Evolutionary conservation across 2,888 invertebrate genomes (phyloP), one percentile per base, ranked within the genome.

Genomic region (Metopia argyrocephala): DNA sequence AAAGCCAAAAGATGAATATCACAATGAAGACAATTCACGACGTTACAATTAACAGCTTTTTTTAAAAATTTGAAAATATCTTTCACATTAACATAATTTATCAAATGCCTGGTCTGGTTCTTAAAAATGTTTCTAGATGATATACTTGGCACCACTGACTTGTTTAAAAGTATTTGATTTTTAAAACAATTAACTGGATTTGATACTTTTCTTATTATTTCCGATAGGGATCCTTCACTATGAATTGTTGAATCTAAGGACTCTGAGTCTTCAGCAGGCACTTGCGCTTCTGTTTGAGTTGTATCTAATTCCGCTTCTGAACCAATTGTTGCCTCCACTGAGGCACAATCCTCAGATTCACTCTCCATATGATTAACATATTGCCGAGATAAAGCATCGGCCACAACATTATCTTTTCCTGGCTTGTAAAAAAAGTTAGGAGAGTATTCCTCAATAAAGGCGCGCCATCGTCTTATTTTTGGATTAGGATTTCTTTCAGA

Each of bases 111-210:
- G 1, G 27, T 27, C 48, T 64, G 64, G 18, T 64, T 64, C 25
- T 48, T 20, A 46, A 62, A 48, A 48, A 62, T 46, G n/a, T 7
- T 46, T 27, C 25, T 48, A 18, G 48, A 50, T 25, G 38, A 25
- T 18, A 62, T 46, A 18, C 6, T 50, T 5, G 64, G 2, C 3
- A 25, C 46, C n/a, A 7, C 25, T 20, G 65, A 21, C 31, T 52
- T 31, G 2, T 23, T 65, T 46, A 83, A 4, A 48, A 82, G 5
- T 31, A 78, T 48, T 48, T 83, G 78, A 20, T 74, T 83, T 76
- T 52, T 70, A 25, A 82, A 83, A 31, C 74, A 74, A 46, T 78
- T 82, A 12, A 83, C 38, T 45, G 76, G 74, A 7, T 50, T 76
- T 46, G 61, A 57, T 1, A 64, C 62, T 23, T 74, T 57, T 57